Conservation (phyloP, 2,797 vertebrate genomes). For the Epinephelus malabaricus region DNA sequence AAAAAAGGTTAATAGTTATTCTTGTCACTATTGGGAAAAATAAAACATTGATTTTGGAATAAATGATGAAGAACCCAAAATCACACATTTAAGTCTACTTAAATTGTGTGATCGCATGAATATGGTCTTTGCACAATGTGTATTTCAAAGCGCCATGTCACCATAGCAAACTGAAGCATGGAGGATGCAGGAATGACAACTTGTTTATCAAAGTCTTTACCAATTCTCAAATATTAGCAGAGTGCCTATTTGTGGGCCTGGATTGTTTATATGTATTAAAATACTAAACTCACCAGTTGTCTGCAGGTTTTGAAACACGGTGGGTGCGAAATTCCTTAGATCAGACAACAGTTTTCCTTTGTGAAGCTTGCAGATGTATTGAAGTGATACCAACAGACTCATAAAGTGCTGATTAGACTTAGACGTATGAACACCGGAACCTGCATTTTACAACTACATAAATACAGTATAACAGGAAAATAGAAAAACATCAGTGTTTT, state of each 20-base stretch:
- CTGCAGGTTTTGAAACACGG: not conserved
- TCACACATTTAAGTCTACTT: not conserved
- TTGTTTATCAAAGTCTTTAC: not conserved
- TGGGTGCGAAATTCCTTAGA: not conserved
- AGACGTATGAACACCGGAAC: not conserved
- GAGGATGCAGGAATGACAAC: not conserved
- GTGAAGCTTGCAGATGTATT: too few relatives aligned
- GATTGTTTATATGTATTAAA: too few relatives aligned
- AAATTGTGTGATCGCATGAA: not conserved
- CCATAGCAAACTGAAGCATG: not conserved
- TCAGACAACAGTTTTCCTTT: not conserved
- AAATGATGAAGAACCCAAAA: not conserved
- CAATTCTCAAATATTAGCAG: not conserved
- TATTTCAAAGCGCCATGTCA: not conserved
- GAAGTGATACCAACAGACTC: too few relatives aligned
- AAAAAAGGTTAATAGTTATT: not conserved
- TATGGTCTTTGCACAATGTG: not conserved
- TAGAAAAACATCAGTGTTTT: not conserved
- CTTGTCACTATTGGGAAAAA: not conserved
- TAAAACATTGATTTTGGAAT: not conserved
- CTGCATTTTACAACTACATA: not conserved
- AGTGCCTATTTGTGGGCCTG: not conserved
- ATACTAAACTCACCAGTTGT: too few relatives aligned
- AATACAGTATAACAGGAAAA: not conserved
- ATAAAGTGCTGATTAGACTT: too few relatives aligned